Evolutionary conservation across 2,888 invertebrate species (phyloP), one percentile per base, ranked within the genome.

Genomic region (Eumerus sabulonum): DNA sequence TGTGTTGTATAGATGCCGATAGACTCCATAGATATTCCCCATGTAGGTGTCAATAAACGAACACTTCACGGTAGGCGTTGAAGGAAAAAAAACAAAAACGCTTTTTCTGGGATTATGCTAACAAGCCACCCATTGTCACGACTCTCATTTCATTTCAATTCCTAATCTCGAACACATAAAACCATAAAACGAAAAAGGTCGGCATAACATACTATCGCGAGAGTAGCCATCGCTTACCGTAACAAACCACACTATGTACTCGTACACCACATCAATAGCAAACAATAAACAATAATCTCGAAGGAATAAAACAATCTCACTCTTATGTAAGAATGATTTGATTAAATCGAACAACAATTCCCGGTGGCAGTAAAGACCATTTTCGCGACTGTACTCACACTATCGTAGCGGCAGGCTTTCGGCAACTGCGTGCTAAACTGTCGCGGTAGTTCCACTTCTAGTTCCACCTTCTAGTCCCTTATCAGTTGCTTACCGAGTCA

Each of bases 341-440:
- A 72, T 72, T 72, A 72, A 71, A 71, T 45, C n/a, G 63, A 57
- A 19, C 17, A 63, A 54, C 51, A 36, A 50, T 63, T 57, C 38
- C 19, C 12, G 53, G 27, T 7, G 53, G 27, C 16, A 53, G 35
- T 59, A 47, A 47, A 45, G 44, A 4, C 12, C 12, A 19, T 68
- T 59, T 13, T 11, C 16, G 5, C 35, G 35, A 19, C 40, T 35
- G 13, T 63, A 44, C 57, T 5, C 44, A 57, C 12, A 50, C 51
- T 16, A 5, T 19, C 7, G 19, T 5, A 53, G n/a, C 1, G 40
- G 0, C 0, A 35, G 3, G 11, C 45, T 40, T 36, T 51, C 27
- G 18, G 47, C 47, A 48, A 63, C 35, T 60, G 38, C n/a, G n/a
- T 60, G 44, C 76, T 44, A 48, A 76, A 60, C 56, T 64, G 35